These are phyloP conservation scores for Acrocephalus scirpaceus DNA, from an alignment of 2,797 vertebrate species.

Conservation along the genomic window DNA sequence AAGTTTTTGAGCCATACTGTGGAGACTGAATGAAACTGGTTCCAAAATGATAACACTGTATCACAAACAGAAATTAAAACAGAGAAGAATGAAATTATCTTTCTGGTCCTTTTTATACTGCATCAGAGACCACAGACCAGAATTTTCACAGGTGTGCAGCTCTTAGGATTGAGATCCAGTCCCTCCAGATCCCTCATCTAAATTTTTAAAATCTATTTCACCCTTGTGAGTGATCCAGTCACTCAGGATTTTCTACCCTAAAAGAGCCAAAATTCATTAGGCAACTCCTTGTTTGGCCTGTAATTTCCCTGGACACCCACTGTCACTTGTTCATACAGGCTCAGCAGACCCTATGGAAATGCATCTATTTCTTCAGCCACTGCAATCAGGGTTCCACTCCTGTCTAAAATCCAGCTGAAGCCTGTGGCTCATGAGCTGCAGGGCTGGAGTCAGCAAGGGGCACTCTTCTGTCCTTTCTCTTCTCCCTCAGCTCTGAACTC, in stretches of 20 bases:
- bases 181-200: neutral
- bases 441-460: neutral
- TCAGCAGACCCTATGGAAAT: neutral
- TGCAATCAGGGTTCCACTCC: neutral
- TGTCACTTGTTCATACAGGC: neutral
- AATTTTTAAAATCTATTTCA: neutral
- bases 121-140: neutral
- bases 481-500: neutral
- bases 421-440: neutral
- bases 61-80: conserved; percentile 7
- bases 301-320: neutral
- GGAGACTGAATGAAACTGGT: neutral
- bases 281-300: neutral
- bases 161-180: neutral
- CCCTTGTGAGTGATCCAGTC: neutral
- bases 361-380: neutral
- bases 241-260: neutral
- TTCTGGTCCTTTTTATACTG: neutral
- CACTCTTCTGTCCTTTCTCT: neutral
- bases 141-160: neutral
- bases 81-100: neutral
- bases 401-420: neutral
- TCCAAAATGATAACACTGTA: neutral
- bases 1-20: neutral
- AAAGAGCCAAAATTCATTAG: neutral